Evolutionary conservation across 1,140 invertebrate species (phyloP), one percentile per base, ranked within the genome.

Genomic region (Bombus fervidus): DNA sequence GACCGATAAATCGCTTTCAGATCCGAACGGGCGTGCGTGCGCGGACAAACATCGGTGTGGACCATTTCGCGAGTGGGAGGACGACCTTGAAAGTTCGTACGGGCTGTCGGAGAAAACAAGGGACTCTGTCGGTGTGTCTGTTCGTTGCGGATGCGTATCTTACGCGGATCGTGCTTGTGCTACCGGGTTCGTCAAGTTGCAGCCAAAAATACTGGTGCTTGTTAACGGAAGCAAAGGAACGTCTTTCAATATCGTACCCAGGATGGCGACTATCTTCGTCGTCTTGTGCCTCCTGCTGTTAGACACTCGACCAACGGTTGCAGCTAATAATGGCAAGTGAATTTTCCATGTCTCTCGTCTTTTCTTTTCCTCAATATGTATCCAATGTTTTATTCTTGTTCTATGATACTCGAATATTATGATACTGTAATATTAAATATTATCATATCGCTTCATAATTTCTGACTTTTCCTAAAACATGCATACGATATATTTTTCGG

Each of bases 261-360:
- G 90, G 76, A 93, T 93, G 91, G 77, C 90, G 2, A 86, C 90
- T 28, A 39, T 94, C n/a, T 73, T 93, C 59, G 81, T 93, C 10
- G 79, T 90, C 81, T 83, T 83, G 86, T 93, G 90, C 79, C 66
- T 92, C 25, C 81, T 93, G 72, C 77, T 95, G 41, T 89, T 92
- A 39, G 88, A 89, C 68, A 89, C 86, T 34, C 91, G 87, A 39
- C 69, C 88, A 68, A 91, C 91, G 6, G 91, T 86, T 25, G 94
- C 93, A 5, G 91, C 91, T 12, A 94, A 93, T 2, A 95, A 93
- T 53, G 94, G 94, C 93, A 91, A 94, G 37, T 47, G 3, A 41
- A 41, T 13, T 28, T 8, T 31, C 2, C 8, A 2, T 5, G 22
- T 71, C 13, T 1, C 13, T 1, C n/a, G 72, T 39, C 3, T n/a